phyloP scores from a whole-genome alignment of 1,140 invertebrate genomes.

The Pygmarrhopalites habei region DNA sequence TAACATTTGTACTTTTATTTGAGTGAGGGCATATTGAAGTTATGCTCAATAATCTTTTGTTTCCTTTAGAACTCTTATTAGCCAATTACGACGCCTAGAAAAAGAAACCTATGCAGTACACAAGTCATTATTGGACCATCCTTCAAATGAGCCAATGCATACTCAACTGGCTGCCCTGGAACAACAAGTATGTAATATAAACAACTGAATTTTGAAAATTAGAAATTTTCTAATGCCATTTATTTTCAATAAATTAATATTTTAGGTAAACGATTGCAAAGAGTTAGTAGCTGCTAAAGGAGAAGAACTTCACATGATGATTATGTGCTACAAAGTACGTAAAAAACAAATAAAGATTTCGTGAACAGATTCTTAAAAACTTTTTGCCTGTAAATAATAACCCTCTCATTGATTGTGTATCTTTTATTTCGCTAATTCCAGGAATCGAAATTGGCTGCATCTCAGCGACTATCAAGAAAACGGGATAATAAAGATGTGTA shows the following conservation, averaged over 20 bases:
- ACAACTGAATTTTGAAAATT: too few species aligned
- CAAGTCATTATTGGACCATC: conserved; percentile 62
- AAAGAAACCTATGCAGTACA: conserved; percentile 85
- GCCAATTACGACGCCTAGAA: conserved; percentile 72
- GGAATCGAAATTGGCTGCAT: conserved; percentile 37
- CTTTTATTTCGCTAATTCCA: conserved; percentile 8
- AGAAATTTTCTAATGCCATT: too few species aligned
- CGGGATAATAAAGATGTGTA: conserved; percentile 58
- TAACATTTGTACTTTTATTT: neutral
- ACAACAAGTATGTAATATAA: conserved; percentile 51
- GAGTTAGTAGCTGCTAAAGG: conserved; percentile 74
- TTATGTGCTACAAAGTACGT: conserved; percentile 64
- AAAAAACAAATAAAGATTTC: too few species aligned
- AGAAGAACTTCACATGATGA: conserved; percentile 88
- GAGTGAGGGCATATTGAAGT: conserved; percentile 4
- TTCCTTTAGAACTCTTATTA: conserved; percentile 52
- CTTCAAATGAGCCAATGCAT: conserved; percentile 53
- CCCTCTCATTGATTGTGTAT: too few species aligned
- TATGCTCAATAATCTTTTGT: neutral
- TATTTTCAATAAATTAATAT: neutral
- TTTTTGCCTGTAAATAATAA: conserved; percentile 9
- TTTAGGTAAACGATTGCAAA: conserved; percentile 79
- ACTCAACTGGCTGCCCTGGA: conserved; percentile 63
- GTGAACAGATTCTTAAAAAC: neutral
- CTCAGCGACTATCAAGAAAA: conserved; percentile 34